These are phyloP conservation scores for Haliaeetus leucogaster DNA, from an alignment of 2,113 vertebrate genomes.

Conservation along the genomic window DNA sequence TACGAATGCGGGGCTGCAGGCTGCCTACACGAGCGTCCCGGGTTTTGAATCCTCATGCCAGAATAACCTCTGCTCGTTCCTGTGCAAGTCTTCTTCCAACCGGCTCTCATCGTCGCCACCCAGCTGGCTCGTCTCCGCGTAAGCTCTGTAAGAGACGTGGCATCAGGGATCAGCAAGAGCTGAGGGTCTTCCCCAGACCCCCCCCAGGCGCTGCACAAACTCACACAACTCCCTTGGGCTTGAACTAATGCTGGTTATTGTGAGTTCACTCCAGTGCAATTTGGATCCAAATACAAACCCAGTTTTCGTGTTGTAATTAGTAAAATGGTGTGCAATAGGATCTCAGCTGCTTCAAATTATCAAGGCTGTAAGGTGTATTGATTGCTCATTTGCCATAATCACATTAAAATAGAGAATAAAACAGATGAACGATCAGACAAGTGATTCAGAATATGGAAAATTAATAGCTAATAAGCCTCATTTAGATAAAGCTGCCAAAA, in stretches of 20 bases:
- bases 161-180: neutral
- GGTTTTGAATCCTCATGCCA: slow-evolving; percentile 96
- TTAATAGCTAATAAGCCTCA: neutral
- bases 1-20: slow-evolving; percentile 17
- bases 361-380: fast-evolving
- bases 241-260: fast-evolving
- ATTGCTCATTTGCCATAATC: neutral
- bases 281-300: neutral
- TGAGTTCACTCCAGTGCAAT: neutral
- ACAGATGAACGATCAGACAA: neutral
- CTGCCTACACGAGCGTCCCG: slow-evolving; percentile 90
- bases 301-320: neutral
- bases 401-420: neutral
- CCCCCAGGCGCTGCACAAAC: neutral
- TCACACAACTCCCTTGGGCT: neutral
- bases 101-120: slow-evolving; percentile 65
- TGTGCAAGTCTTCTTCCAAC: slow-evolving; percentile 71
- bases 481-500: neutral
- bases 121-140: slow-evolving; percentile 77
- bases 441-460: neutral
- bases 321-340: neutral
- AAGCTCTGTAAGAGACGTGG: slow-evolving; percentile 71
- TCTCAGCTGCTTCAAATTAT: neutral
- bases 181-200: neutral
- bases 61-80: slow-evolving; percentile 80